A percentile compares a stretch with the other conserved stretches of the same genome.
phyloP scores from a whole-genome alignment of 2,888 invertebrate species.

The Dasysyrphus albostriatus region DNA sequence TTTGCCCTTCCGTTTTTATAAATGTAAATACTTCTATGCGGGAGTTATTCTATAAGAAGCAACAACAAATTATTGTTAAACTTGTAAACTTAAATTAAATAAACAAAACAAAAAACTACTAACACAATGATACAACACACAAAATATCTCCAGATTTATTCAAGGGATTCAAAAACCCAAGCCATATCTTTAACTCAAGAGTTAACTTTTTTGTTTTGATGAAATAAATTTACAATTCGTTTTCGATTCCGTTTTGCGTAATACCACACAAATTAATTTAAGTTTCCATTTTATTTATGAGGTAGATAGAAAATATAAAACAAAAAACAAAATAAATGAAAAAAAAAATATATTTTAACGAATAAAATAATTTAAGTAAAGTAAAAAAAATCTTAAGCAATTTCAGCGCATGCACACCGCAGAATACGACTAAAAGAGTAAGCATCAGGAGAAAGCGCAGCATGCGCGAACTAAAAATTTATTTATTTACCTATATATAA shows the following conservation, averaged over 20 bases:
- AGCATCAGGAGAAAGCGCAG: constrained; percentile 30
- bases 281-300: constrained; percentile 70
- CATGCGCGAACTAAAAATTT: constrained; percentile 63
- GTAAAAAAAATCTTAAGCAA: constrained; percentile 65
- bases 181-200: constrained; percentile 64
- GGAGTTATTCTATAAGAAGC: constrained; percentile 74
- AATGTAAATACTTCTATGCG: constrained; percentile 73
- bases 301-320: constrained; percentile 69
- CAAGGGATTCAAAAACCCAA: constrained; percentile 48
- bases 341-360: constrained; percentile 64
- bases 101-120: constrained; percentile 25
- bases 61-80: constrained; percentile 72
- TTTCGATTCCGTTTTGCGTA: constrained; percentile 59
- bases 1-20: constrained; percentile 77
- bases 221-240: constrained; percentile 63
- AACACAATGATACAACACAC: constrained; percentile 35
- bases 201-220: constrained; percentile 54
- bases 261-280: constrained; percentile 77
- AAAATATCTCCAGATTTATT: constrained; percentile 58
- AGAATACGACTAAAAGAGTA: constrained; percentile 32
- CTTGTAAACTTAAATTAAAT: constrained; percentile 56
- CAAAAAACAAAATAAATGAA: constrained; percentile 25
- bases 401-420: constrained; percentile 69
- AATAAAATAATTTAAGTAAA: constrained; percentile 72
- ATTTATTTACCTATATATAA: constrained; percentile 47